Conservation (phyloP, 2,797 vertebrate genomes). For the Girardinus metallicus region DNA sequence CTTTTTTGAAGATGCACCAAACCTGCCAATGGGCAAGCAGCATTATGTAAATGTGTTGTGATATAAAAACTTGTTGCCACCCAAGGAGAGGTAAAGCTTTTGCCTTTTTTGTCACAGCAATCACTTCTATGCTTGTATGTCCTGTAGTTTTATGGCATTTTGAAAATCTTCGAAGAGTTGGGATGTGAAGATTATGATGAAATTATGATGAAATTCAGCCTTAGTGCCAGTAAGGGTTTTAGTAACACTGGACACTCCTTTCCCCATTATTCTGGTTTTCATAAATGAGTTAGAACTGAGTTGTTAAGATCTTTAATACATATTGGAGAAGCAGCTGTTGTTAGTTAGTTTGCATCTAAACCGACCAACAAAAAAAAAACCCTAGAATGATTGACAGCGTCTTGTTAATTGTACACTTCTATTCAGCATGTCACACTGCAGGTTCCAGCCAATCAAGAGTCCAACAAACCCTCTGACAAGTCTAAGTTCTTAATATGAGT, state of each 20-base stretch:
- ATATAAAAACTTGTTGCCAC: neutral
- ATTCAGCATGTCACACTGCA: too few relatives aligned
- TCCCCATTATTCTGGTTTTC: neutral
- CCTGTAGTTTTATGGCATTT: too few relatives aligned
- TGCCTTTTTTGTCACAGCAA: neutral
- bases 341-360: neutral
- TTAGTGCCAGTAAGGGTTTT: neutral
- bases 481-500: too few relatives aligned
- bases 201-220: neutral
- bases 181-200: neutral
- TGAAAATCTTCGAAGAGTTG: neutral
- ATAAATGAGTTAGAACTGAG: neutral
- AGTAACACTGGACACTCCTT: neutral
- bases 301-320: neutral
- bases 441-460: too few relatives aligned
- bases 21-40: neutral
- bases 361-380: too few relatives aligned
- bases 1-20: neutral
- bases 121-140: neutral
- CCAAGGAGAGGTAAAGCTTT: neutral
- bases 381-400: too few relatives aligned
- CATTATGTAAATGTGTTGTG: slow-evolving; percentile 5
- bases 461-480: too few relatives aligned
- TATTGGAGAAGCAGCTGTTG: neutral
- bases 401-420: too few relatives aligned